Conservation (phyloP, 1,140 invertebrate species). For the Dreissena polymorpha region DNA sequence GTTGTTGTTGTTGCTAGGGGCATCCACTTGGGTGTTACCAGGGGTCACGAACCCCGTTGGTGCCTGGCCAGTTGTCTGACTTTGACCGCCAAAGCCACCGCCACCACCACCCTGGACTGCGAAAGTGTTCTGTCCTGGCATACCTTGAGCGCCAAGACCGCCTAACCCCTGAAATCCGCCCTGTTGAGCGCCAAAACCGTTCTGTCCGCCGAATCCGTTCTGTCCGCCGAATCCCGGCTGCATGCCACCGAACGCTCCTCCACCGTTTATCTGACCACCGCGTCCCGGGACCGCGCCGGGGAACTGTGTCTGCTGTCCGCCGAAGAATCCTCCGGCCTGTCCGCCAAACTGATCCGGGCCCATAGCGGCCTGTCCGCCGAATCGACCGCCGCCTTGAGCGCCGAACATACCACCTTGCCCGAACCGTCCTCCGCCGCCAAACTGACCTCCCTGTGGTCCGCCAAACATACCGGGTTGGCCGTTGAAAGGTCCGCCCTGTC, state of each 20-base stretch:
- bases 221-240: not conserved
- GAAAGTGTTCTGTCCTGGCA: not conserved
- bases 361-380: conserved; percentile 7
- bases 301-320: not conserved
- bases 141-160: not conserved
- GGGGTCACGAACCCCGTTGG: too few species aligned
- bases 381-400: not conserved
- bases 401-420: too few species aligned
- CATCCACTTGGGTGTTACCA: too few species aligned
- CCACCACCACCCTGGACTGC: not conserved
- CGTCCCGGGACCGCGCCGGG: too few species aligned
- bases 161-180: conserved; percentile 9
- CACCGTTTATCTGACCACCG: not conserved
- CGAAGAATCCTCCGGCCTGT: not conserved
- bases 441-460: not conserved
- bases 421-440: too few species aligned
- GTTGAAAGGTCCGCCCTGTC: conserved; percentile 14
- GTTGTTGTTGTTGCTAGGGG: conserved; percentile 2
- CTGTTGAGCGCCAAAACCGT: not conserved
- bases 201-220: not conserved
- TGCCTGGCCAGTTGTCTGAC: not conserved
- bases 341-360: not conserved
- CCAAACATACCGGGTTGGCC: not conserved
- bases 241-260: not conserved
- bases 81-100: not conserved